Percentiles rank a stretch among this genome's conserved stretches.
These are phyloP conservation scores for Anneissia japonica DNA, from an alignment of 35 echinoderm and acorn worm genomes.

Conservation along the genomic window DNA sequence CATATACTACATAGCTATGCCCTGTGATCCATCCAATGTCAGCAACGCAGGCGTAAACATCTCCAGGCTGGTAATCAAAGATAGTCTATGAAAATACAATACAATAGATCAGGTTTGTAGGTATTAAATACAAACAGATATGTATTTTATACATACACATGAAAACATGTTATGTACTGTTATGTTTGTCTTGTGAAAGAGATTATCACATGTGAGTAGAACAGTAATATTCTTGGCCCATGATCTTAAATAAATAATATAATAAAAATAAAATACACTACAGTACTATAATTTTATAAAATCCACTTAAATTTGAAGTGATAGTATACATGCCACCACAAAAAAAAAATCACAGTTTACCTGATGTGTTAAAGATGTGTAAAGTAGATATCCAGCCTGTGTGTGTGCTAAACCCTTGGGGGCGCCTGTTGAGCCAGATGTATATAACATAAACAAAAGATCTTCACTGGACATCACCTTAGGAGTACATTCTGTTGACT, in stretches of 20 bases:
- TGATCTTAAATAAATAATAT: no score
- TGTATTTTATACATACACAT: no score
- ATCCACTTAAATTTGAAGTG: neutral
- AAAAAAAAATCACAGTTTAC: conserved; percentile 13
- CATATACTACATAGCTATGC: conserved; percentile 96
- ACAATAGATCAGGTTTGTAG: no score
- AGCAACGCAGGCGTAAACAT: conserved; percentile 90
- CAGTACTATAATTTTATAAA: neutral
- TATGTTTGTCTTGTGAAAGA: no score
- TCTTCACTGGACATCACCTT: conserved; percentile 74
- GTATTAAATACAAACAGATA: no score
- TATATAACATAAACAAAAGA: conserved; percentile 92
- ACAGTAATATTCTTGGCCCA: no score
- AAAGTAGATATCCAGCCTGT: conserved; percentile 75
- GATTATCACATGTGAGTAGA: no score
- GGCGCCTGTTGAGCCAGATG: conserved; percentile 83
- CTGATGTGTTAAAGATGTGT: conserved; percentile 87
- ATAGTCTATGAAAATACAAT: conserved; percentile 53
- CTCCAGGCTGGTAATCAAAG: conserved; percentile 92
- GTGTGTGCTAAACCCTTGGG: conserved; percentile 69
- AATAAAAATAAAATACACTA: no score
- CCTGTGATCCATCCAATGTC: conserved; percentile 98
- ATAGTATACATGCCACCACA: neutral
- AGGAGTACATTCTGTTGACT: conserved; percentile 81
- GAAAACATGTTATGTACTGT: no score